Percentiles rank a stretch among this genome's conserved stretches.
phyloP scores from a whole-genome alignment of 2,113 vertebrate species.

The Barnardius zonarius region DNA sequence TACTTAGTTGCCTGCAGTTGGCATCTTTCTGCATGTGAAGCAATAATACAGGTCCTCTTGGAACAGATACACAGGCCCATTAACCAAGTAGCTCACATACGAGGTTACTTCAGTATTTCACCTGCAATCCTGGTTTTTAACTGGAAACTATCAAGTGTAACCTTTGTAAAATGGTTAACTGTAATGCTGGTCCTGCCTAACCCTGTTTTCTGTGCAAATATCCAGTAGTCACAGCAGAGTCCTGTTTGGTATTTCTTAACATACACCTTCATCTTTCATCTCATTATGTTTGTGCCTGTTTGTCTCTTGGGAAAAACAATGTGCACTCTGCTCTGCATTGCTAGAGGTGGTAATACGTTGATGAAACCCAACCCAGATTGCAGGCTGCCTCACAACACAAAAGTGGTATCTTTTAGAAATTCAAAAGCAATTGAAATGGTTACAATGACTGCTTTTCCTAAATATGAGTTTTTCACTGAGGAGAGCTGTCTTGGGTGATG shows the following conservation, averaged over 20 bases:
- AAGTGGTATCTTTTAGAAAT: constrained; percentile 63
- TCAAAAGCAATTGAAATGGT: background rate
- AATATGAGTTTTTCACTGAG: background rate
- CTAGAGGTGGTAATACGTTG: constrained; percentile 2
- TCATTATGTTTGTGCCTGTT: constrained; percentile 17
- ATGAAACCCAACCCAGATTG: background rate
- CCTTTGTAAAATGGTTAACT: background rate
- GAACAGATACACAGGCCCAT: background rate
- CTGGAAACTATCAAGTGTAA: background rate
- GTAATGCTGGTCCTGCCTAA: constrained; percentile 23
- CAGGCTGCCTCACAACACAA: constrained; percentile 34
- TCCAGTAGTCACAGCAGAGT: background rate
- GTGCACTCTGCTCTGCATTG: constrained; percentile 45
- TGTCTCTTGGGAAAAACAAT: background rate
- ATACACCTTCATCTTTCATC: constrained; percentile 27
- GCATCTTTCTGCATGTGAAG: constrained; percentile 36
- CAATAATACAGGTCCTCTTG: background rate
- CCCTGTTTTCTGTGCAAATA: background rate
- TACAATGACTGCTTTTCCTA: background rate
- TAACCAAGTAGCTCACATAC: background rate
- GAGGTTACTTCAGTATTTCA: background rate
- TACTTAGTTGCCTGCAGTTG: constrained; percentile 23
- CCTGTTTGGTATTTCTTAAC: constrained; percentile 11
- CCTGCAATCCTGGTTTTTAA: background rate
- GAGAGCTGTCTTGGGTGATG: constrained; percentile 53